Evolutionary conservation across 2,113 vertebrate species (phyloP).

Genomic region (Pachycephala philippinensis): DNA sequence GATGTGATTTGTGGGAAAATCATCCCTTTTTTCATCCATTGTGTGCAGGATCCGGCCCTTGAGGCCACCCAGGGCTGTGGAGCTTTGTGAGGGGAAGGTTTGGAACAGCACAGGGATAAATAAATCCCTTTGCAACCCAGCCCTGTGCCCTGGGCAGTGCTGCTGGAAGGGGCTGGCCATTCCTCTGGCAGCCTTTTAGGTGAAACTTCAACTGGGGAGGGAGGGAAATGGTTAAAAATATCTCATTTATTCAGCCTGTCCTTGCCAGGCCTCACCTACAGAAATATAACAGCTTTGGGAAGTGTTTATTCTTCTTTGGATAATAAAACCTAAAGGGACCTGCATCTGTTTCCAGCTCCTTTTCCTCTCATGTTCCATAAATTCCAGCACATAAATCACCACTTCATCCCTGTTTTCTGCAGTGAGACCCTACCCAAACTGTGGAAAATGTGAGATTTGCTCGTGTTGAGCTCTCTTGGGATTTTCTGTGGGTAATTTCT

Average conservation of each 20-base stretch:
- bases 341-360: not conserved
- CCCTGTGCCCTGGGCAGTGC: accelerated
- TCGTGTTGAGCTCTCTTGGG: accelerated
- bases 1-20: not conserved
- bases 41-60: not conserved
- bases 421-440: not conserved
- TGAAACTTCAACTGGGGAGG: accelerated
- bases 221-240: not conserved
- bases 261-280: not conserved
- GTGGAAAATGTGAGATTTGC: accelerated
- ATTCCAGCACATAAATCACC: accelerated
- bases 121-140: not conserved
- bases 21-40: accelerated
- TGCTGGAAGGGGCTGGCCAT: not conserved
- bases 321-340: not conserved
- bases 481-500: not conserved
- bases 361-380: not conserved
- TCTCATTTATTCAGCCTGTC: not conserved
- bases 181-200: not conserved
- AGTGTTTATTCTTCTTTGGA: accelerated
- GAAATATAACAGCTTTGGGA: not conserved
- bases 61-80: not conserved
- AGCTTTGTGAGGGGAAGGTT: not conserved
- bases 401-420: not conserved
- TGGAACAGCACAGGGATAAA: not conserved